Conservation (phyloP, 2,797 vertebrate species). For the Silurus aristotelis region DNA sequence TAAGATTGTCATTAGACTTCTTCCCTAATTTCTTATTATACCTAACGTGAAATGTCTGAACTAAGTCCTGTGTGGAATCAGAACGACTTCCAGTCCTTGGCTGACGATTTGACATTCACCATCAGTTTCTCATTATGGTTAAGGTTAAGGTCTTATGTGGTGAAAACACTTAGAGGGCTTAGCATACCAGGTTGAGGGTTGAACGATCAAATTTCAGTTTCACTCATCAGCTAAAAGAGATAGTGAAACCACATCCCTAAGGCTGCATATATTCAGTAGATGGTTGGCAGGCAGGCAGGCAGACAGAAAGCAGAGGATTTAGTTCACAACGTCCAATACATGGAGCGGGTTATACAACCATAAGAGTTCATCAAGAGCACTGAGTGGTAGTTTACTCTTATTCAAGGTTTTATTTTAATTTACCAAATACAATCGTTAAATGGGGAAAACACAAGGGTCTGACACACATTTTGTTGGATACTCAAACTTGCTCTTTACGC, state of each 20-base stretch:
- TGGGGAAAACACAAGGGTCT: not conserved
- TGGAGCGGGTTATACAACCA: not conserved
- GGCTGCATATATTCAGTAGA: not conserved
- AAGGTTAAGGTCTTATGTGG: not conserved
- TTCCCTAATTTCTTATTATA: not conserved
- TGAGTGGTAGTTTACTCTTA: not conserved
- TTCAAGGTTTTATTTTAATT: not conserved
- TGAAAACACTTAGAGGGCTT: constrained; percentile 16
- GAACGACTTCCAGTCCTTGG: not conserved
- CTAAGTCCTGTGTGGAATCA: not conserved
- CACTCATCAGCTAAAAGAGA: not conserved
- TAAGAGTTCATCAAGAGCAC: not conserved
- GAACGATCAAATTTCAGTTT: constrained; percentile 29
- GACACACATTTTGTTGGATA: not conserved
- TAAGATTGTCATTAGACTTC: constrained; percentile 17
- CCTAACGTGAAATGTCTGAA: not conserved
- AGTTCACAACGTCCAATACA: not conserved
- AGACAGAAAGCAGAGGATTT: constrained; percentile 15
- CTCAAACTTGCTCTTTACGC: not conserved
- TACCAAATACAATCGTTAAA: not conserved
- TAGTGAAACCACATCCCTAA: not conserved
- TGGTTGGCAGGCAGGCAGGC: not conserved
- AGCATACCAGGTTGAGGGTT: constrained; percentile 5
- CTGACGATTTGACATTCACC: not conserved
- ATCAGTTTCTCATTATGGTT: constrained; percentile 12